phyloP scores from a whole-genome alignment of 2,888 invertebrate species.

The Ischnura elegans region DNA sequence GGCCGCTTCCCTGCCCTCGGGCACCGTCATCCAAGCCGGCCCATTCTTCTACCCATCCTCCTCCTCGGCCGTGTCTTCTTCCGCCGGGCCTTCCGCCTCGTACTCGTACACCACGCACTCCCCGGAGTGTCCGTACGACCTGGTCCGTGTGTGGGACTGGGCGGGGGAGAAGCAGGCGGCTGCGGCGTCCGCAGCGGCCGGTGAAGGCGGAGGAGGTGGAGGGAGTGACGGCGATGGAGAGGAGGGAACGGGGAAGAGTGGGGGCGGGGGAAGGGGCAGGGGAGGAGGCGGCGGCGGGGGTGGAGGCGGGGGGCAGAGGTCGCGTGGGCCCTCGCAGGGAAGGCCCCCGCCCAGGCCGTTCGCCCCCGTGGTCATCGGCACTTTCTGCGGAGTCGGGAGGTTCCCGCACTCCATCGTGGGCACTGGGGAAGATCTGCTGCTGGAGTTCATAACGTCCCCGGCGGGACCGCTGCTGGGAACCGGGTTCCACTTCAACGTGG shows the following conservation, averaged over 20 bases:
- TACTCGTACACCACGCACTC: conserved; percentile 63
- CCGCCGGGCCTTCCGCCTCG: conserved; percentile 47
- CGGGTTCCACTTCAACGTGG: conserved; percentile 96
- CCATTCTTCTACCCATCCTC: conserved; percentile 54
- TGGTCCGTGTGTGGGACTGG: conserved; percentile 57
- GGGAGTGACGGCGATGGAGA: conserved; percentile 80
- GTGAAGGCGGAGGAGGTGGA: background rate
- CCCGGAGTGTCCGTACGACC: conserved; percentile 83
- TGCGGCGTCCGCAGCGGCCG: conserved; percentile 12
- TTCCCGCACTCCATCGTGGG: conserved; percentile 97
- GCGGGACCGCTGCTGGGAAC: conserved; percentile 94
- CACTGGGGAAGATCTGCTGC: conserved; percentile 92
- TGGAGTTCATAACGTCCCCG: conserved; percentile 93
- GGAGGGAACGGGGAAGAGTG: conserved; percentile 34
- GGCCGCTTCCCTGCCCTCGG: conserved; percentile 51
- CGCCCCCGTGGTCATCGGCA: conserved; percentile 84
- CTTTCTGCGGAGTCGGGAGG: conserved; percentile 95
- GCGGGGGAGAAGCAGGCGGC: conserved; percentile 55
- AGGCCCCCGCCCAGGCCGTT: conserved; percentile 47
- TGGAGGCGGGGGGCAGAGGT: conserved; percentile 41
- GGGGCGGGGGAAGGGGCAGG: background rate
- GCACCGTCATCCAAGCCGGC: conserved; percentile 58
- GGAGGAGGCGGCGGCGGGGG: conserved; percentile 46
- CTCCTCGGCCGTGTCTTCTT: conserved; percentile 47
- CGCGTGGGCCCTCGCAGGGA: conserved; percentile 37